Conservation (phyloP, 2,888 invertebrate genomes). For the Leucophenga maculata region DNA sequence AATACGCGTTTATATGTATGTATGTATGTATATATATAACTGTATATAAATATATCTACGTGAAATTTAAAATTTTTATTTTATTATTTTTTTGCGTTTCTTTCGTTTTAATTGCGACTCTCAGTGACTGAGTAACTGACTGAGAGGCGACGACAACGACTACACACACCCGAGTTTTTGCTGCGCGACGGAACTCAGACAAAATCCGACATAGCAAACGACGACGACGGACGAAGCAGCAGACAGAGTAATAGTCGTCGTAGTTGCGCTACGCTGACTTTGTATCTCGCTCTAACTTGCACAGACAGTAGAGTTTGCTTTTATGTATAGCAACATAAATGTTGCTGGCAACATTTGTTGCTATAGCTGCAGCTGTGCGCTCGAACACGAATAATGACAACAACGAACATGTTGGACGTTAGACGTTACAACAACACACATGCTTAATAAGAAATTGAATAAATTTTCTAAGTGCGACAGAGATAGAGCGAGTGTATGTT, state of each 20-base stretch:
- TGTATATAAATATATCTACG: constrained; percentile 22
- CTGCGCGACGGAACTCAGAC: constrained; percentile 25
- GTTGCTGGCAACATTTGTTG: constrained; percentile 1
- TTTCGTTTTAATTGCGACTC: background rate
- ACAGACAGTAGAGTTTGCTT: constrained; percentile 4
- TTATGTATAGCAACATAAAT: no score
- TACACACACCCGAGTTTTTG: constrained; percentile 62
- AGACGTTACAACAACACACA: no score
- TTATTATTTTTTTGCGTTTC: background rate
- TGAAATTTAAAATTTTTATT: constrained; percentile 7
- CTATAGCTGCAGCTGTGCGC: background rate
- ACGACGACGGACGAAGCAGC: background rate
- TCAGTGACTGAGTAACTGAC: constrained; percentile 8
- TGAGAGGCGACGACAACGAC: constrained; percentile 22
- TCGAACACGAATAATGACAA: no score
- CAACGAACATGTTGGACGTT: no score
- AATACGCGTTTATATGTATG: constrained; percentile 6
- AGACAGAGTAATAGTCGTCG: no score
- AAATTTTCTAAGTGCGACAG: no score
- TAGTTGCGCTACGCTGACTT: background rate
- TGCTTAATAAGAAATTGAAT: no score
- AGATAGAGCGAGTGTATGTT: no score
- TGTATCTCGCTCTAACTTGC: background rate
- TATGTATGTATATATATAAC: constrained; percentile 10
- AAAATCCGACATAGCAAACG: no score